Evolutionary conservation across 2,797 vertebrate genomes (phyloP), one percentile per base, ranked within the genome.

Genomic region (Melanotaenia pygmaea): DNA sequence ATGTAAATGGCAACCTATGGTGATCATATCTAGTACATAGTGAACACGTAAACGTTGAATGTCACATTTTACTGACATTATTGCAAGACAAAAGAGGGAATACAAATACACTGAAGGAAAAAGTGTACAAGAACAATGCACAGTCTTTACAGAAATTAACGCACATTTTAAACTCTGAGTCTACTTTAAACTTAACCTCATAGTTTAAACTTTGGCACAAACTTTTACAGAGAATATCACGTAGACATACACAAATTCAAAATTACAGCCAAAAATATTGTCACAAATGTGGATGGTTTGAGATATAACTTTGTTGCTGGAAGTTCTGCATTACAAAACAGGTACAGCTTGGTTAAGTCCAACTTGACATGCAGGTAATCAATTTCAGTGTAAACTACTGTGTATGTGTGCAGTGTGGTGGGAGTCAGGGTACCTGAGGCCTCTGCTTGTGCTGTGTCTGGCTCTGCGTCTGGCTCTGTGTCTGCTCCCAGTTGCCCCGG

Each of bases 401-500:
- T 64, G 32, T 14, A 74, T 22, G 3, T 54, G 35, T 24, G 37
- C 11, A 38, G 37, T 35, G 51, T 59, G 40, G 10, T 59, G 59
- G 56, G 35, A 20, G 56, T 59, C 59, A 30, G 58, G 64, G 64
- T 90, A 95, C 95, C 95, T 95, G 95, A 83, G 94, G 95, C 93
- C 94, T 94, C 89, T 95, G 95, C 94, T 95, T 95, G 92, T 95
- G 95, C 97, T 99, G 98, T 91, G 97, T 97, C 95, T 98, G 97
- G 93, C 95, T 96, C 96, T 98, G 97, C 94, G 95, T 98, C 95
- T 98, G 97, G 93, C 96, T 95, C 94, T 97, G 97, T 92, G 96
- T 96, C 95, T 98, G 98, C 95, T 99, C 98, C 97, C 96, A 99
- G 96, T 74, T 98, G 80, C 96, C 96, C 94, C 97, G 97, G 96